Conservation (phyloP, 2,113 vertebrate species). For the Oriolus oriolus region DNA sequence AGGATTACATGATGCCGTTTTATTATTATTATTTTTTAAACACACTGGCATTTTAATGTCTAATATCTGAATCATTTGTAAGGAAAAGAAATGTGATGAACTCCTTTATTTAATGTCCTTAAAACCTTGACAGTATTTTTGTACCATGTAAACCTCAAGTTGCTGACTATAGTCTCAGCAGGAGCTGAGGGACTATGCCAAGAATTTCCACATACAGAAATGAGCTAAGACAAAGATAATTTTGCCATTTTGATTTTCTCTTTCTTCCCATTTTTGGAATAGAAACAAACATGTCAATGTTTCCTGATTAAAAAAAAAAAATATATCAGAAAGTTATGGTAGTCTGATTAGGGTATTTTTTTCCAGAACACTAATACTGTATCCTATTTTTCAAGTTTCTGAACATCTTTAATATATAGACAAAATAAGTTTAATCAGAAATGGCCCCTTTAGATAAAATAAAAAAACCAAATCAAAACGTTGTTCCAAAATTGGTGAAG, state of each 20-base stretch:
- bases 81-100: neutral
- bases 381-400: neutral
- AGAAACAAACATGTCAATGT: neutral
- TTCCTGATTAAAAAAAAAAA: neutral
- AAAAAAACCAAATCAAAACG: neutral
- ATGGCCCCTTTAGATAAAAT: neutral
- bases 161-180: neutral
- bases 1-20: neutral
- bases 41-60: neutral
- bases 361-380: neutral
- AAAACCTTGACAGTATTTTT: neutral
- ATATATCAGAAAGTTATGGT: neutral
- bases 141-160: neutral
- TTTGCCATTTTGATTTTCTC: neutral
- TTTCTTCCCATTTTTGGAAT: neutral
- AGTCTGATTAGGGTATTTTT: neutral
- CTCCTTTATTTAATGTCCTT: neutral
- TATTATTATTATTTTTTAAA: neutral
- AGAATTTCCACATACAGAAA: neutral
- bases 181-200: neutral
- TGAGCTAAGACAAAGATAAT: neutral
- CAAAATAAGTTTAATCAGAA: neutral
- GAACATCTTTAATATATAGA: neutral
- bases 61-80: neutral
- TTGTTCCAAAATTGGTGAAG: neutral